Percentiles rank a stretch among this genome's conserved stretches.
Conservation (phyloP, 2,113 vertebrate genomes). For the Bubo bubo region DNA sequence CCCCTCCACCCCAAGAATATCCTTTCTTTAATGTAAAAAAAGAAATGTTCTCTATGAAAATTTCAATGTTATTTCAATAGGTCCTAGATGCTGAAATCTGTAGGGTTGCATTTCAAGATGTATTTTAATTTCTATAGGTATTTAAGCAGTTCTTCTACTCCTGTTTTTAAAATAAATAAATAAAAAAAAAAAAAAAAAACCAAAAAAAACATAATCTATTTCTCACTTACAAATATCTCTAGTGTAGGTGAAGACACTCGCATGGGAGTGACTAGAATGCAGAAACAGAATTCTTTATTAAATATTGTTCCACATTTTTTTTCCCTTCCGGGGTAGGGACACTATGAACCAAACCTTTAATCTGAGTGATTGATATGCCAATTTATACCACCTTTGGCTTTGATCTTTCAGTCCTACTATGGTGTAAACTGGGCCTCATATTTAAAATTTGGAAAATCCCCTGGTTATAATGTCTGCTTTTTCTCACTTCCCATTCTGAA, state of each 20-base stretch:
- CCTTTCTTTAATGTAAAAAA: neutral
- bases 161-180: neutral
- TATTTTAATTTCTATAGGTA: neutral
- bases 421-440: neutral
- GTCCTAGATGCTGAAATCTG: neutral
- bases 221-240: neutral
- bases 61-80: neutral
- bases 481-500: constrained; percentile 45
- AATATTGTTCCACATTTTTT: neutral
- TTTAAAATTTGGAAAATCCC: constrained; percentile 56
- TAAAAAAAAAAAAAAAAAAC: neutral
- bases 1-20: neutral
- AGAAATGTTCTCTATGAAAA: neutral
- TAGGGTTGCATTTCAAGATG: neutral
- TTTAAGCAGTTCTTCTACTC: neutral
- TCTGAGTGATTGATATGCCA: neutral
- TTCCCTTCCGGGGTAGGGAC: neutral
- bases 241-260: neutral
- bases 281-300: neutral
- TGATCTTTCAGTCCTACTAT: neutral
- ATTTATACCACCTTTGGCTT: constrained; percentile 1
- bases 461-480: neutral
- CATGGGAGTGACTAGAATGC: neutral
- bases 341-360: neutral
- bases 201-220: neutral